Base-by-base conservation (phyloP, 2,888 invertebrate species). In the Lysandra coridon region DNA sequence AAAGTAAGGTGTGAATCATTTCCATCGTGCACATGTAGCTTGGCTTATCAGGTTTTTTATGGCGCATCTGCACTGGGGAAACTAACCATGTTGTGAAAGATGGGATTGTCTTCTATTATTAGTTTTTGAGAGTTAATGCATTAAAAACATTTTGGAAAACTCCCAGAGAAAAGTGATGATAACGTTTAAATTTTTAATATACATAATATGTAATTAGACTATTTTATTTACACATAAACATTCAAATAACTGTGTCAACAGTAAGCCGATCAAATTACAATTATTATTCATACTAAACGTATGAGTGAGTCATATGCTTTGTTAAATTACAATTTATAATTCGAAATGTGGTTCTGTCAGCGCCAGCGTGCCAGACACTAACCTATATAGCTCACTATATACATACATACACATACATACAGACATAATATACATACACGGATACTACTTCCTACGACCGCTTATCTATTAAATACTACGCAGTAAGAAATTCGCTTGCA, bases 381-480 rank as follows among this genome's bases (percentile, higher is more conserved):
- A 17, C 33, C 69, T 14, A 69, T 69, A 74, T 73, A 23, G 23
- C 23, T 23, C 23, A 23, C 23, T 23, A 23, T 23, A 23, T 23
- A 23, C 5, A 40, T 5, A 40, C 40, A 40, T 40, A 40, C 40
- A 5, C 5, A 40, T 5, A 82, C 80, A 81, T 81, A 79, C 74
- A 76, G 49, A 73, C 82, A 83, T 84, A 86, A 85, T 84, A 84
- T 83, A 73, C 77, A 81, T 33, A 23, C 23, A 23, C 5, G 30
- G 4, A 79, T 80, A 79, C 79, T 82, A 84, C 85, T 88, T 88
- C 88, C 87, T 88, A 88, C 88, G 85, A 90, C 89, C 90, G 89
- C 88, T 92, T 93, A 93, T 93, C 92, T 86, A 49, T 69, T 82
- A 82, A 82, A 83, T 87, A 91, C 88, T 92, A 88, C 92, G 92